Conservation (phyloP, 2,888 invertebrate genomes). For the Desoria tigrina region DNA sequence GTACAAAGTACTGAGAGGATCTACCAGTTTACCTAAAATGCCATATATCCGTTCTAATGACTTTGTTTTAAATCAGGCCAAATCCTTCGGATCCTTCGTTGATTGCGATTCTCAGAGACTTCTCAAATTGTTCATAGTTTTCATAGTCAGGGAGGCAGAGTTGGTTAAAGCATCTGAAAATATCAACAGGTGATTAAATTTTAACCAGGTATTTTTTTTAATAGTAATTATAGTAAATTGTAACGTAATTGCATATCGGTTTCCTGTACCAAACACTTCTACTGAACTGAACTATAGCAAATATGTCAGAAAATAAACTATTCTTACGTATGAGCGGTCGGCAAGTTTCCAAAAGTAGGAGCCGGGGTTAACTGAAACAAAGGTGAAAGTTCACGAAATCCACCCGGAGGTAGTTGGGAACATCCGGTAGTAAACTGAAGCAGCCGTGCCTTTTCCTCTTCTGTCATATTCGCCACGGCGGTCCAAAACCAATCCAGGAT, state of each 20-base stretch:
- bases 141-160: conserved; percentile 93
- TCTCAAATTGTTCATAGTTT: conserved; percentile 88
- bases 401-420: conserved; percentile 86
- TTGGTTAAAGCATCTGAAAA: conserved; percentile 93
- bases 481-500: conserved; percentile 90
- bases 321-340: conserved; percentile 92
- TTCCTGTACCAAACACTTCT: not conserved
- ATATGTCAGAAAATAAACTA: too few species aligned
- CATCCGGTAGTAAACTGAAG: conserved; percentile 82
- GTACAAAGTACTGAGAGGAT: too few species aligned
- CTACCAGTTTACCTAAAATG: too few species aligned
- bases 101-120: conserved; percentile 83
- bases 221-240: not conserved
- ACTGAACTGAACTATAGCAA: too few species aligned
- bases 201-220: conserved; percentile 1
- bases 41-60: too few species aligned
- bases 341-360: conserved; percentile 84
- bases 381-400: conserved; percentile 85
- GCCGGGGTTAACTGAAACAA: conserved; percentile 89
- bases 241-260: not conserved
- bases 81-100: conserved; percentile 96
- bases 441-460: conserved; percentile 87
- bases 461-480: conserved; percentile 82
- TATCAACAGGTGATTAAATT: too few species aligned
- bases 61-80: conserved; percentile 71